Evolutionary conservation across 2,888 invertebrate species (phyloP).

Genomic region (Troilus luridus): DNA sequence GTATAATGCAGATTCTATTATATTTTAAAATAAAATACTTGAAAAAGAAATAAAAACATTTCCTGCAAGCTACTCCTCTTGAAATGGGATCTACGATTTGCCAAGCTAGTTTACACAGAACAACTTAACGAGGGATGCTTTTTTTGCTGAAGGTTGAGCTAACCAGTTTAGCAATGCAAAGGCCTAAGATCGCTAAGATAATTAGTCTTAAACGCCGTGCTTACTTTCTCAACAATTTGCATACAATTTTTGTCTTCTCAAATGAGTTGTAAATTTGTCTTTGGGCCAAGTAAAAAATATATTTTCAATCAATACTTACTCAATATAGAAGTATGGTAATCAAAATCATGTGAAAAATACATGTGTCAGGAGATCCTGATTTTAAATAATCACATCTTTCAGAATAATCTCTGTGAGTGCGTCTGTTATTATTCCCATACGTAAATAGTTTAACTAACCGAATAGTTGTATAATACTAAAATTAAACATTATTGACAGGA

Average conservation of each 20-base stretch:
- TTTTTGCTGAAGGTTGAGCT: conserved; percentile 31
- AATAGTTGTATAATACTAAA: too few relatives aligned
- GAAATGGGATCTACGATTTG: neutral
- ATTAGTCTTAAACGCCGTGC: neutral
- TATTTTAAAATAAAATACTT: too few relatives aligned
- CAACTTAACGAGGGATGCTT: neutral
- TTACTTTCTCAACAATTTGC: neutral
- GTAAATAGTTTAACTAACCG: too few relatives aligned
- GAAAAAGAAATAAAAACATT: neutral
- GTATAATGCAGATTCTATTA: too few relatives aligned
- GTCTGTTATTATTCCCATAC: too few relatives aligned
- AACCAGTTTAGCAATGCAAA: neutral
- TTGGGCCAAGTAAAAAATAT: neutral
- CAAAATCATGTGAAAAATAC: too few relatives aligned
- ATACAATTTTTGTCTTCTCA: neutral
- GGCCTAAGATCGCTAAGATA: neutral
- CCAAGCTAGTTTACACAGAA: neutral
- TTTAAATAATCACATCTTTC: too few relatives aligned
- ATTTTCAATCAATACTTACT: too few relatives aligned
- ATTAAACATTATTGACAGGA: too few relatives aligned
- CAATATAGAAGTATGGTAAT: too few relatives aligned
- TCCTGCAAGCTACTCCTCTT: neutral
- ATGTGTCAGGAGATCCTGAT: too few relatives aligned
- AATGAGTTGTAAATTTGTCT: neutral
- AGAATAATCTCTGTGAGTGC: too few relatives aligned